Evolutionary conservation across 1,140 invertebrate genomes (phyloP).

Genomic region (Andricus grossulariae): DNA sequence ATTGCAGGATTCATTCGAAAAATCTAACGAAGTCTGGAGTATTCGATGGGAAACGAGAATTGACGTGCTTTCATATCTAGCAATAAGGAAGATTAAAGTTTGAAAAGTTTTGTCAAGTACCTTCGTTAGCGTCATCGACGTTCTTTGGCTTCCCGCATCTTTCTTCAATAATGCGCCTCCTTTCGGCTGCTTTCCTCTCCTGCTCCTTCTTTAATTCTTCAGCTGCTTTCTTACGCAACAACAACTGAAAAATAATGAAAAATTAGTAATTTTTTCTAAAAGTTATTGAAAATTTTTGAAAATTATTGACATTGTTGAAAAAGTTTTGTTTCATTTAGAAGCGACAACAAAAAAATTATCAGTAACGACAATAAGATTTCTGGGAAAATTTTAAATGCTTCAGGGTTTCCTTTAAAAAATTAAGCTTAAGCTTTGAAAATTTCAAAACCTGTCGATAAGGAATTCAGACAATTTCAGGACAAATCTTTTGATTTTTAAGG

Average conservation of each 20-base stretch:
- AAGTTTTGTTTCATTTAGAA: no score
- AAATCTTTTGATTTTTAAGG: no score
- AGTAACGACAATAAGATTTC: no score
- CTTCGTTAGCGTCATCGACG: constrained; percentile 94
- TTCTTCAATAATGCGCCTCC: constrained; percentile 97
- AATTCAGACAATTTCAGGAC: no score
- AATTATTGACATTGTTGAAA: no score
- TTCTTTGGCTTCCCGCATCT: constrained; percentile 93
- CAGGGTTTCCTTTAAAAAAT: no score
- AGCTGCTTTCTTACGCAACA: constrained; percentile 99
- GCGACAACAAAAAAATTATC: no score
- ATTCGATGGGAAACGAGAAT: constrained; percentile 13
- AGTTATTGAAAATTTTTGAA: no score
- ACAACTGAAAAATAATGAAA: constrained; percentile 78
- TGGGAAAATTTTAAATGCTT: no score
- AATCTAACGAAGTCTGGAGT: constrained; percentile 15
- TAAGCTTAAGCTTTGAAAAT: no score
- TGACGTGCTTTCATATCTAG: constrained; percentile 4
- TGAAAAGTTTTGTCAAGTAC: constrained; percentile 74
- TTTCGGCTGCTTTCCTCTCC: constrained; percentile 97
- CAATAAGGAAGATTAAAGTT: constrained; percentile 17
- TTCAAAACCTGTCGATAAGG: no score
- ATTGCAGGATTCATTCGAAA: background rate
- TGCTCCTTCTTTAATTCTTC: constrained; percentile 99
- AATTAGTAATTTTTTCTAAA: no score